Base-by-base conservation (phyloP, 2,888 invertebrate species). In the Endotricha flammealis region DNA sequence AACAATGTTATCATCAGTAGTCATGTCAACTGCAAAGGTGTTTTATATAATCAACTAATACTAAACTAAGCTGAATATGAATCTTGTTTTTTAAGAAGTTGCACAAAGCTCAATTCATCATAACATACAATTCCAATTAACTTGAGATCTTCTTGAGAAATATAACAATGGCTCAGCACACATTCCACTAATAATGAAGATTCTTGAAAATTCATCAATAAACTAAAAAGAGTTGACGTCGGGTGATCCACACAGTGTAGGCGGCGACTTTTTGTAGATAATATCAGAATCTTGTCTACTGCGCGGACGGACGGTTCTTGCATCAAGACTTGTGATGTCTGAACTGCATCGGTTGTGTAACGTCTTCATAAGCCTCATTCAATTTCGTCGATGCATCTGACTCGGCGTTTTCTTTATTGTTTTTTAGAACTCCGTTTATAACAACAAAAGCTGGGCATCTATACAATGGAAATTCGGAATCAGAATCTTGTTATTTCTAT, bases 191-290 rank as follows among this genome's bases (percentile, higher is more conserved):
- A 60, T 64, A 66, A 74, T 74, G 66, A 61, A 57, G 66, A 65
- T 57, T 59, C 48, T 59, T 53, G 46, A 60, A 62, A 67, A 59
- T 51, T 48, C 50, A 55, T 61, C 59, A 56, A 51, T 53, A 51
- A 41, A 48, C 31, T 39, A 24, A 32, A 37, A 38, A 32, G 20
- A 36, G 37, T 46, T 41, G 46, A 42, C 48, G 47, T 42, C 42
- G 49, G 65, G 69, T 65, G 68, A 69, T 71, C 69, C 62, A 52
- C 48, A 60, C 63, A 62, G 56, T 40, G 50, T 45, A 56, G 58
- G 67, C 73, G 71, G 71, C 55, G 46, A 58, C 55, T 69, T 64
- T 69, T 67, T 70, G 53, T 53, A 67, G 80, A 79, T 78, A 72
- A 38, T 46, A 74, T 72, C 73, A 2, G 42, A 60, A 48, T 45